A percentile compares a stretch with the other conserved stretches of the same genome.
Evolutionary conservation across 1,140 invertebrate genomes (phyloP).

Genomic region (Samia ricini): DNA sequence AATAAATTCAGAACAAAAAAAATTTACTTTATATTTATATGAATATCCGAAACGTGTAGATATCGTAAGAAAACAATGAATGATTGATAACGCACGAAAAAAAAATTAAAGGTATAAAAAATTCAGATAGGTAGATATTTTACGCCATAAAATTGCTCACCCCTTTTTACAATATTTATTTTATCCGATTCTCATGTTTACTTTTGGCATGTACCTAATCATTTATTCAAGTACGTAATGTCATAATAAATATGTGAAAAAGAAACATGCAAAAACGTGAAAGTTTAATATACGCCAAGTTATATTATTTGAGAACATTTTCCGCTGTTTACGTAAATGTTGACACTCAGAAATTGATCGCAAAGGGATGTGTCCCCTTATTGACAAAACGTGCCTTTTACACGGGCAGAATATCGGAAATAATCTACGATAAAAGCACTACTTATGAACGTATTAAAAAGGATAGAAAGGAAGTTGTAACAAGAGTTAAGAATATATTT

Average conservation of each 20-base stretch:
- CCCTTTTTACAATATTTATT: background rate
- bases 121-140: background rate
- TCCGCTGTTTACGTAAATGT: slow-evolving; percentile 53
- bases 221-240: background rate
- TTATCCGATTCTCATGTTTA: background rate
- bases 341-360: slow-evolving; percentile 56
- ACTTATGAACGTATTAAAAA: slow-evolving; percentile 18
- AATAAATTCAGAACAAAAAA: no score
- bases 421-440: slow-evolving; percentile 32
- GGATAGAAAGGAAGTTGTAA: slow-evolving; percentile 23
- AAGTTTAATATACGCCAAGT: slow-evolving; percentile 19
- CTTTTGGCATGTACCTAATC: background rate
- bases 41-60: no score
- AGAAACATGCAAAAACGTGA: background rate
- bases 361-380: slow-evolving; percentile 48
- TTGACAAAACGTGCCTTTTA: slow-evolving; percentile 62
- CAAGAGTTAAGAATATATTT: background rate
- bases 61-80: background rate
- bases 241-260: background rate
- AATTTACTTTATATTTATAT: no score
- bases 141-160: background rate
- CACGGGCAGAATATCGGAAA: slow-evolving; percentile 52
- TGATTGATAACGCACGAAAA: background rate
- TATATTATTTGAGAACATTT: slow-evolving; percentile 27
- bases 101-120: background rate